These are phyloP conservation scores for Saturnia japonica DNA, from an alignment of 2,888 invertebrate species.

Conservation along the genomic window DNA sequence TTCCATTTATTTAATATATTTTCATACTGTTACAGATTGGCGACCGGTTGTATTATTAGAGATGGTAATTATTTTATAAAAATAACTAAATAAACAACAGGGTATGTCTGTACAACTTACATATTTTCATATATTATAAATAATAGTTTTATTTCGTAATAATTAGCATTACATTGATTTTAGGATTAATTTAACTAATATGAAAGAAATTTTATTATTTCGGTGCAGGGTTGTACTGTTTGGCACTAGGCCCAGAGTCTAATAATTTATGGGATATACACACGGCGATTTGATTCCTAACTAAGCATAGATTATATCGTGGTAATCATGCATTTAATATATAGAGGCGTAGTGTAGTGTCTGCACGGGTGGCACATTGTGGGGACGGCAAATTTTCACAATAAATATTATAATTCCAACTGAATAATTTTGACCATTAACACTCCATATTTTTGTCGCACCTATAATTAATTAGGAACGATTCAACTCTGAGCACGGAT, in stretches of 20 bases:
- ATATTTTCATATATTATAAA: neutral
- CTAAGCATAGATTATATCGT: neutral
- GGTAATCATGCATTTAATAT: neutral
- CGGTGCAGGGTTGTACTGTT: neutral
- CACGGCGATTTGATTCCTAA: neutral
- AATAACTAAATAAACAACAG: conserved; percentile 27
- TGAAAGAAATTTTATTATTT: neutral
- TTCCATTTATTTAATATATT: neutral
- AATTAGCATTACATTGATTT: neutral
- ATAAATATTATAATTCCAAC: too few relatives aligned
- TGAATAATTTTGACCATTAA: too few relatives aligned
- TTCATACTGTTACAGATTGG: conserved; percentile 27
- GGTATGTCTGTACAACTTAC: conserved; percentile 5
- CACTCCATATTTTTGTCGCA: too few relatives aligned
- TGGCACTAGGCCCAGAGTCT: neutral
- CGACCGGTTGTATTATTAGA: conserved; percentile 2
- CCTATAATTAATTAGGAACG: too few relatives aligned
- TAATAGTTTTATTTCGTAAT: neutral
- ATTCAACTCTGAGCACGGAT: too few relatives aligned
- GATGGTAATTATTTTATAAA: conserved; percentile 14
- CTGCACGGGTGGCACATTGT: too few relatives aligned
- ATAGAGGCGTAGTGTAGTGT: neutral
- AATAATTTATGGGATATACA: neutral
- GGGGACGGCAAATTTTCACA: too few relatives aligned
- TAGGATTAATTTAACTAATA: neutral